Evolutionary conservation across 2,797 vertebrate species (phyloP).

Genomic region (Squalus acanthias): DNA sequence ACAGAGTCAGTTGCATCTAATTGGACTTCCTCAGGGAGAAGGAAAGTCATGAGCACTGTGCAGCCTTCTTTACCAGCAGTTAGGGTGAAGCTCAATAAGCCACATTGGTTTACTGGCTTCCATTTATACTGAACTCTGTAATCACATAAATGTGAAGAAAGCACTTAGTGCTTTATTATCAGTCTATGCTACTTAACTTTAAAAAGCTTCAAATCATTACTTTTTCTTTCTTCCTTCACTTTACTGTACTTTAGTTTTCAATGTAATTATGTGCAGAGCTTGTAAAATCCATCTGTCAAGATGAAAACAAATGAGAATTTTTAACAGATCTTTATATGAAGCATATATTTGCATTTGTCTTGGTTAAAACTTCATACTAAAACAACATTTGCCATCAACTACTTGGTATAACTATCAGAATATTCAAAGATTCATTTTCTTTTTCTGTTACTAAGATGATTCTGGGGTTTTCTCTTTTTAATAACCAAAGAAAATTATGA

Average conservation of each 20-base stretch:
- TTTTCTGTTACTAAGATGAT: neutral
- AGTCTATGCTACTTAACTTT: neutral
- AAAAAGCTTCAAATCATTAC: neutral
- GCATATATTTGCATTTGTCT: no score
- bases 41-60: neutral
- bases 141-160: neutral
- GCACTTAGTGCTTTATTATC: neutral
- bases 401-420: neutral
- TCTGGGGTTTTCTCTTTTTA: neutral
- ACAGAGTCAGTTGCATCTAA: neutral
- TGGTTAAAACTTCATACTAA: neutral
- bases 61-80: neutral
- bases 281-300: neutral
- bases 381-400: neutral
- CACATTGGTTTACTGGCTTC: neutral
- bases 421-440: neutral
- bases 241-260: constrained; percentile 15
- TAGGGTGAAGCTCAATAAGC: neutral
- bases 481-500: neutral
- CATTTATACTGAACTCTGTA: constrained; percentile 11
- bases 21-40: neutral
- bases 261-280: neutral
- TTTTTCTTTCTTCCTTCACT: constrained; percentile 11
- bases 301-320: neutral
- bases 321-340: neutral